These are phyloP conservation scores for Buceros bicornis DNA, from an alignment of 2,797 vertebrate species.

Conservation along the genomic window DNA sequence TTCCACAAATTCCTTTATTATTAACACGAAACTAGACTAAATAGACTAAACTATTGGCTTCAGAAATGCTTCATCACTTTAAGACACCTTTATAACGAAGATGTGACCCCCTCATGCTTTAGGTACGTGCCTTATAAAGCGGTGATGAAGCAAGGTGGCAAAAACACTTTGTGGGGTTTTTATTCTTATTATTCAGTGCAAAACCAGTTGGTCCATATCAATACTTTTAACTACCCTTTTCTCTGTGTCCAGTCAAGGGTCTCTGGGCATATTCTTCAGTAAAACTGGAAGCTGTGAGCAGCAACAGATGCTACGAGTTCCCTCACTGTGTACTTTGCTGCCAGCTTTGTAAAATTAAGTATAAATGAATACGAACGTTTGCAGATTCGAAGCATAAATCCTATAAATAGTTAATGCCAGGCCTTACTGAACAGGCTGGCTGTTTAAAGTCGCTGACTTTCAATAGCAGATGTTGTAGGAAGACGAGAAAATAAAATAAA, in stretches of 20 bases:
- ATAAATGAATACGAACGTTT: neutral
- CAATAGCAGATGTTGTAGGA: neutral
- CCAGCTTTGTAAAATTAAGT: neutral
- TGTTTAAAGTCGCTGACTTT: neutral
- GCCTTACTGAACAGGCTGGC: neutral
- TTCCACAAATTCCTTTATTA: neutral
- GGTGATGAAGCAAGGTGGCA: neutral
- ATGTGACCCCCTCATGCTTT: neutral
- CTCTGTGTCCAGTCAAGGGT: neutral
- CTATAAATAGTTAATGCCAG: neutral
- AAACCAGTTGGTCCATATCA: neutral
- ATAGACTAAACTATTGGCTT: neutral
- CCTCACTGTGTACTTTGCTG: neutral
- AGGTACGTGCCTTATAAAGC: neutral
- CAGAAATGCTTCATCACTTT: neutral
- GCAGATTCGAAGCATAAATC: neutral
- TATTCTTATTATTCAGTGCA: neutral
- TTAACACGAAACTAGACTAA: neutral
- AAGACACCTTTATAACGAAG: neutral
- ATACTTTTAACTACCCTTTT: neutral
- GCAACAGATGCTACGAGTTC: neutral
- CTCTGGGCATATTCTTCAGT: neutral
- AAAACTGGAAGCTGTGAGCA: neutral
- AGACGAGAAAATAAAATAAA: rapidly evolving
- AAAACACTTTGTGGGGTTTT: neutral